Percentiles rank a stretch among this genome's conserved stretches.
Conservation (phyloP, 2,797 vertebrate genomes). For the Gallinago solitaria region DNA sequence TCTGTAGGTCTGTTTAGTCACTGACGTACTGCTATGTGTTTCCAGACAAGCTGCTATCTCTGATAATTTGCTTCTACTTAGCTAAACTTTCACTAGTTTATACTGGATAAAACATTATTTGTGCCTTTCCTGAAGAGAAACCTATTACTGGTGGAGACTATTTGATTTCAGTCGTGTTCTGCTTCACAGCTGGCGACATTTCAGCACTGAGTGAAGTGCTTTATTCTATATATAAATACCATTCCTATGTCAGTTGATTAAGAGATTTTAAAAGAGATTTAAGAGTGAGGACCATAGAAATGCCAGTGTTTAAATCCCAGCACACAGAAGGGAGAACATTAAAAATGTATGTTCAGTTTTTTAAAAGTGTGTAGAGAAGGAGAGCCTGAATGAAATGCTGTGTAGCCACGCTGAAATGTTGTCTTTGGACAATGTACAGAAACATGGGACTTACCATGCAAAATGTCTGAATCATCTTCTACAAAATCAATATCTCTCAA, state of each 20-base stretch:
- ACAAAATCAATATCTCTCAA: constrained; percentile 99
- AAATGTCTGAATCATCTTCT: constrained; percentile 97
- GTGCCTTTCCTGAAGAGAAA: background rate
- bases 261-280: background rate
- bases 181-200: background rate
- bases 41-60: background rate
- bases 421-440: background rate
- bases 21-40: background rate
- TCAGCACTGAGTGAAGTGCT: background rate
- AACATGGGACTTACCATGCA: constrained; percentile 85
- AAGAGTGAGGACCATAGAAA: background rate
- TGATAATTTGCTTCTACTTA: background rate
- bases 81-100: background rate
- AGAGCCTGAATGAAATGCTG: background rate
- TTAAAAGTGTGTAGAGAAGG: background rate
- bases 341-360: background rate
- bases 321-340: background rate
- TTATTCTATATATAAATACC: background rate
- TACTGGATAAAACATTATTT: background rate
- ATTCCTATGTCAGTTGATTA: background rate
- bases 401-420: background rate
- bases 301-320: background rate
- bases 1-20: background rate
- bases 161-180: background rate
- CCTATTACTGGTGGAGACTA: background rate